Conservation (phyloP, 2,888 invertebrate species). For the Ceriagrion tenellum region DNA sequence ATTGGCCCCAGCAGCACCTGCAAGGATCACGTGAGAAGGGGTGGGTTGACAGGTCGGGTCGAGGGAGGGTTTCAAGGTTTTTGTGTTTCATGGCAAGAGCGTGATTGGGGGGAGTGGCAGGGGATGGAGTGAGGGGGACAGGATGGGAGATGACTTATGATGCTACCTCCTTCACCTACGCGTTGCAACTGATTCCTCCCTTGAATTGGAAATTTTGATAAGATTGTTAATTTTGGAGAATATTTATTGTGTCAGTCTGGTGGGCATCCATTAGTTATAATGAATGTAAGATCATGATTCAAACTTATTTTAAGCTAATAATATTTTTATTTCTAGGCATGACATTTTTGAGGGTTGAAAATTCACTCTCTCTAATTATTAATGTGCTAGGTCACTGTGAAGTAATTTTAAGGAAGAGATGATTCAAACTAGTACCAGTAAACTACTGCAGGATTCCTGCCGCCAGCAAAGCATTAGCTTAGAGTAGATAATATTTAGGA, state of each 20-base stretch:
- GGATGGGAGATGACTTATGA: constrained; percentile 33
- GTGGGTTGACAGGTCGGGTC: constrained; percentile 30
- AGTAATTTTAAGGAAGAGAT: not conserved
- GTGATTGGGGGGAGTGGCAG: constrained; percentile 7
- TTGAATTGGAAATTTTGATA: constrained; percentile 22
- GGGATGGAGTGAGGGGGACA: constrained; percentile 9
- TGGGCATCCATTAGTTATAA: not conserved
- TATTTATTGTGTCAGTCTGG: constrained; percentile 21
- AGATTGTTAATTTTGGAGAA: constrained; percentile 7
- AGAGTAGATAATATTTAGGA: not conserved
- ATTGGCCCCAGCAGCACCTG: constrained; percentile 68
- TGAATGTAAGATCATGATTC: constrained; percentile 6
- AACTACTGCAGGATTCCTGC: not conserved
- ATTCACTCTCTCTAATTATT: not conserved
- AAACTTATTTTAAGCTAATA: constrained; percentile 5
- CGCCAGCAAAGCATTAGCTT: constrained; percentile 14
- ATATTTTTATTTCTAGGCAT: not conserved
- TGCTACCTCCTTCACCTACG: constrained; percentile 51
- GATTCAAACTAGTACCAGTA: not conserved
- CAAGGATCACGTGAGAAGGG: constrained; percentile 52
- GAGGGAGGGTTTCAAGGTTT: constrained; percentile 19
- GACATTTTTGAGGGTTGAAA: not conserved
- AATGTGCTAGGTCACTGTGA: not conserved
- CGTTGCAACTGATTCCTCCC: constrained; percentile 45
- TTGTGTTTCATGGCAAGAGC: constrained; percentile 48